Base-by-base conservation (phyloP, 2,113 vertebrate species). In the Chroicocephalus ridibundus region DNA sequence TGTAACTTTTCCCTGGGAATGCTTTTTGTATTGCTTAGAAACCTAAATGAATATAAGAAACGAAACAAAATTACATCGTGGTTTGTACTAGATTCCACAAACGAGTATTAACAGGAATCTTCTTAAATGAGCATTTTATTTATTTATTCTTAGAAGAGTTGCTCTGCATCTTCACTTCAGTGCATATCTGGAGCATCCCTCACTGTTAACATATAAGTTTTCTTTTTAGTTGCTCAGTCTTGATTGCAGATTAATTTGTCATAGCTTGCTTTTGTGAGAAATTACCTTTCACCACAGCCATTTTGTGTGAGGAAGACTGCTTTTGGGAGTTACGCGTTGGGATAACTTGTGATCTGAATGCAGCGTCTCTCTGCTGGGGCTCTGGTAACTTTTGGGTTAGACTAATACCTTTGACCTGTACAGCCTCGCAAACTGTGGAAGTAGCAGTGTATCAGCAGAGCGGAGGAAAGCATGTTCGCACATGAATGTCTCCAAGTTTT, bases 21-120 rank as follows among this genome's bases (percentile, higher is more conserved):
- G 44, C 25, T 76, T 94, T 84, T 84, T 86, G 25, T 57, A 76
- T 70, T 87, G 52, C 74, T 89, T 86, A 89, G 80, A 82, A 94
- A 88, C 2, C 2, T 78, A 87, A 86, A 66, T 66, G 69, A 42
- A 38, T 69, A 70, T 68, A 18, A 24, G 69, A 92, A 81, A 86
- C 44, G 15, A 92, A 88, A 72, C 27, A 75, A 68, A 75, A 92
- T 44, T 96, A 52, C 61, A 6, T 25, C 3, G 16, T 88, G 86
- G 82, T 71, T 84, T 90, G 31, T 75, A 34, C 42, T 46, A 0
- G 51, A 21, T 78, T 96, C 71, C 31, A 38, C 72, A 86, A 78
- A 86, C 6, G 15, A 34, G 6, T 32, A 51, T 78, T 81, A 94
- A 31, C 26, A 58, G 51, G 44, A 62, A 65, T 65, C 12, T 90